These are phyloP conservation scores for Acrocephalus scirpaceus DNA, from an alignment of 2,797 vertebrate species.

Conservation along the genomic window DNA sequence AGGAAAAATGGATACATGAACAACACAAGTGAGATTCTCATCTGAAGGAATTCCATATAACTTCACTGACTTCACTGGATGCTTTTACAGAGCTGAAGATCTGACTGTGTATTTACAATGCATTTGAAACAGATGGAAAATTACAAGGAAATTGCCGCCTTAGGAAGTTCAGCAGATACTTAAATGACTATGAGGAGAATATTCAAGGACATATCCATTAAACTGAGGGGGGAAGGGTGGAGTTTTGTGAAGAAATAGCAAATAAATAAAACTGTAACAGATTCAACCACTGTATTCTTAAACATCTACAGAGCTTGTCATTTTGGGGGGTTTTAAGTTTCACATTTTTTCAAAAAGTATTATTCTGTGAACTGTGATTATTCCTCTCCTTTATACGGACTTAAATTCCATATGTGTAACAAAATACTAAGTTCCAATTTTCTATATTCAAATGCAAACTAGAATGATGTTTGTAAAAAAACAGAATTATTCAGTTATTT, in stretches of 20 bases:
- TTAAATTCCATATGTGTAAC: neutral
- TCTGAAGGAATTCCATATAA: neutral
- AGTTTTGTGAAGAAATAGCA: neutral
- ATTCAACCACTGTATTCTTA: neutral
- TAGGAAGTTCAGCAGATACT: neutral
- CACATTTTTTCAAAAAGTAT: neutral
- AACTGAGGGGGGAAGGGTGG: too few species aligned
- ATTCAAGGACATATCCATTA: constrained; percentile 1
- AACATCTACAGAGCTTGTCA: neutral
- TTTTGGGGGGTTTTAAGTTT: neutral
- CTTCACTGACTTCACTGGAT: neutral
- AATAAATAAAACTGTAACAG: neutral
- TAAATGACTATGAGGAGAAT: neutral
- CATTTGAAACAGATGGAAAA: constrained; percentile 17
- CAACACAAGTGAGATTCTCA: neutral
- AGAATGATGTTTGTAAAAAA: neutral
- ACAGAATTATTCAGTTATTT: neutral
- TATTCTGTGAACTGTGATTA: neutral
- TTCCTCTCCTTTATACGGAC: neutral
- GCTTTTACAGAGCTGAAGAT: neutral
- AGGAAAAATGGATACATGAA: neutral
- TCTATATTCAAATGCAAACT: neutral
- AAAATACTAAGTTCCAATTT: neutral
- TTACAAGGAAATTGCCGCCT: neutral
- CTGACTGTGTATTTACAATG: neutral